Percentiles rank a stretch among this genome's conserved stretches.
Evolutionary conservation across 2,113 vertebrate species (phyloP).

Genomic region (Puffinus mauretanicus): DNA sequence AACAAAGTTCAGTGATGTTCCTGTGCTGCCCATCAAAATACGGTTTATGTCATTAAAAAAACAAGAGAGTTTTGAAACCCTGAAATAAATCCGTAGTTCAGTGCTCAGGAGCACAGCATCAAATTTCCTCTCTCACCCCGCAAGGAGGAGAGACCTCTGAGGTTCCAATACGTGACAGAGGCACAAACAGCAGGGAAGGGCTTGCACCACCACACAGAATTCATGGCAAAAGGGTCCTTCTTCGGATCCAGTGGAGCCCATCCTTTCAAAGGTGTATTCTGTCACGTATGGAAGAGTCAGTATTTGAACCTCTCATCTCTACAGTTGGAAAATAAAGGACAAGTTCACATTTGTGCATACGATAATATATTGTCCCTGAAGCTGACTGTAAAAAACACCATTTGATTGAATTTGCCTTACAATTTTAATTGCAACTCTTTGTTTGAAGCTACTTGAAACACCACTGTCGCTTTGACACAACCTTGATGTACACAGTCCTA

Average conservation of each 20-base stretch:
- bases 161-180: fast-evolving
- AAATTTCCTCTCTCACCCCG: not conserved
- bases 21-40: not conserved
- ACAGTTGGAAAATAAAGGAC: not conserved
- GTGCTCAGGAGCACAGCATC: not conserved
- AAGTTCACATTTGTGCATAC: not conserved
- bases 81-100: not conserved
- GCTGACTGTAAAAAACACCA: not conserved
- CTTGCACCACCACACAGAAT: not conserved
- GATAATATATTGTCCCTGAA: not conserved
- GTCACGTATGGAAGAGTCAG: fast-evolving
- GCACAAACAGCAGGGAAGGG: not conserved
- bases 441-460: not conserved
- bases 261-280: not conserved
- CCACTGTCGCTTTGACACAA: not conserved
- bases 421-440: not conserved
- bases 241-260: not conserved
- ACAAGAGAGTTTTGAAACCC: not conserved
- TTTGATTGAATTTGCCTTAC: not conserved
- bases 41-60: not conserved
- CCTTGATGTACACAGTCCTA: not conserved
- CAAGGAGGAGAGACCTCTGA: not conserved
- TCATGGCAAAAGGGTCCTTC: not conserved
- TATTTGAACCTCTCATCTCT: not conserved
- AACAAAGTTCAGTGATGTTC: not conserved